These are phyloP conservation scores for Sminthurinus signatus DNA, from an alignment of 1,140 invertebrate species.

Conservation along the genomic window DNA sequence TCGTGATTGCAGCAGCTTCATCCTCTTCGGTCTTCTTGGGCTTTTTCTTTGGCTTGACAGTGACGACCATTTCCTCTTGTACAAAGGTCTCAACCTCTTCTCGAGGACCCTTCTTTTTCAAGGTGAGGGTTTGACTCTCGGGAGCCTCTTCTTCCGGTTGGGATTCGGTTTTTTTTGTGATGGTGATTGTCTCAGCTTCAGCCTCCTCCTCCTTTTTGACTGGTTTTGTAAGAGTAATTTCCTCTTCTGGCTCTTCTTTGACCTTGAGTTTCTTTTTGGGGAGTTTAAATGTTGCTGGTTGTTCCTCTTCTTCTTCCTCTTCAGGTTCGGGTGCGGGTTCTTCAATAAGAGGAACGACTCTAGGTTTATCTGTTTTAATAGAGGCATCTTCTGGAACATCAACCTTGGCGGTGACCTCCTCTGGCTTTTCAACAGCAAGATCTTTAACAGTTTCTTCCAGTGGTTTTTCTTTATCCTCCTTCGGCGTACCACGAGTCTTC, in stretches of 20 bases:
- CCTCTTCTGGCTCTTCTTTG: constrained; percentile 16
- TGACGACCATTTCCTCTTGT: constrained; percentile 65
- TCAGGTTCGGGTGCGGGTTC: background rate
- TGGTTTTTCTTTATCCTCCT: constrained; percentile 12
- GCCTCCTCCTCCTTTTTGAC: background rate
- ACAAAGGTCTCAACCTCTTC: constrained; percentile 45
- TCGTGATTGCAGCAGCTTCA: constrained; percentile 66
- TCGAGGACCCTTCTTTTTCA: constrained; percentile 47
- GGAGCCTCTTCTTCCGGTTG: constrained; percentile 43
- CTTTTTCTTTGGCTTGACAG: no score
- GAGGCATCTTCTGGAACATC: background rate
- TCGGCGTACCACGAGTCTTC: constrained; percentile 11
- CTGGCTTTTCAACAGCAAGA: background rate
- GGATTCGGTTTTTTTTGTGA: constrained; percentile 4
- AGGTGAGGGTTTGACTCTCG: constrained; percentile 63
- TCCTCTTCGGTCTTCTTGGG: constrained; percentile 55
- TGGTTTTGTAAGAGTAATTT: constrained; percentile 9
- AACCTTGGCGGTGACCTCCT: background rate
- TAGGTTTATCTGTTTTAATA: background rate
- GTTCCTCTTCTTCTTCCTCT: no score
- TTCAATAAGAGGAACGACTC: constrained; percentile 1
- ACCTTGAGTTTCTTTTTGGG: background rate
- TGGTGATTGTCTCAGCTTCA: constrained; percentile 21
- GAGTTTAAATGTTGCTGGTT: no score
- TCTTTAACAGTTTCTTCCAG: constrained; percentile 8